Conservation (phyloP, 1,140 invertebrate genomes). For the Vollenhovia emeryi region DNA sequence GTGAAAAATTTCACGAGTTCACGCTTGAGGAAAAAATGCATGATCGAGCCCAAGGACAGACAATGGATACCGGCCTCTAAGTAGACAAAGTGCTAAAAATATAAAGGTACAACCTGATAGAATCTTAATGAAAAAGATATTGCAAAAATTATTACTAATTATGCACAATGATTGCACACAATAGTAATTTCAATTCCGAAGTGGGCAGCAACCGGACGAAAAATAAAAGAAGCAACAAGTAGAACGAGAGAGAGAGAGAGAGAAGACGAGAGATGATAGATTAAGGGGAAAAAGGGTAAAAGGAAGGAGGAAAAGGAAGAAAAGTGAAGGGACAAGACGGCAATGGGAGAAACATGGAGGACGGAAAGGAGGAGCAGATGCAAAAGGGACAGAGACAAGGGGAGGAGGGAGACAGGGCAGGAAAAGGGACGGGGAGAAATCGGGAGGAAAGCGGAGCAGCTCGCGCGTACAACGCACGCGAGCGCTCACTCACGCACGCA, state of each 20-base stretch:
- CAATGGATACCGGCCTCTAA: no score
- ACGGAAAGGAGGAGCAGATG: background rate
- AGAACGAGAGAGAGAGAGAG: background rate
- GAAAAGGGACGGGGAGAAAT: background rate
- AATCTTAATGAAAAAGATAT: background rate
- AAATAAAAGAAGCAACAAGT: slow-evolving; percentile 27
- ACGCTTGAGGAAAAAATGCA: no score
- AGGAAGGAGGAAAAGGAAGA: background rate
- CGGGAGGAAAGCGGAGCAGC: background rate
- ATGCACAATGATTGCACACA: background rate
- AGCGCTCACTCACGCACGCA: no score
- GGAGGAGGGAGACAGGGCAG: no score
- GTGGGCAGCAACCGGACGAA: background rate
- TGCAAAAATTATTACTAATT: background rate
- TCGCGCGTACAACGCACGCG: no score
- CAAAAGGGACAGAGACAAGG: background rate
- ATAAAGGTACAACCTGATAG: background rate
- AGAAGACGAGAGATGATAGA: background rate
- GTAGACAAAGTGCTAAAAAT: background rate
- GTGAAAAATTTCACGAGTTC: no score
- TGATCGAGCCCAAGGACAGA: no score
- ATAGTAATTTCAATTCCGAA: background rate
- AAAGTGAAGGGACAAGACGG: background rate
- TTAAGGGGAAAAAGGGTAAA: background rate
- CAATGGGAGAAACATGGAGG: background rate